Base-by-base conservation (phyloP, 1,140 invertebrate species). In the Oncopeltus fasciatus region DNA sequence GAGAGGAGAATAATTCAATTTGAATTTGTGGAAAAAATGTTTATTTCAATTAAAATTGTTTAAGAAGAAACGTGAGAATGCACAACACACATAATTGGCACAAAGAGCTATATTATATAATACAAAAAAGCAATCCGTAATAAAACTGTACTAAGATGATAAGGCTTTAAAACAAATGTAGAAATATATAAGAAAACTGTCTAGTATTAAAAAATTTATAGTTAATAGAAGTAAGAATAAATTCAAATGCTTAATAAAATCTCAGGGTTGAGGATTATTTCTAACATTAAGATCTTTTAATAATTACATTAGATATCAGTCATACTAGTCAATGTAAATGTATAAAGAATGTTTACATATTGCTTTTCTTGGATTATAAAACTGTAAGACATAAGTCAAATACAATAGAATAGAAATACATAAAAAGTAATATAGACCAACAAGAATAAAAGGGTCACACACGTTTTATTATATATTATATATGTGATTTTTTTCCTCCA, bases 21-120 rank as follows among this genome's bases (percentile, higher is more conserved):
- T n/a, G n/a, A n/a, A n/a, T n/a, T 53, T 53, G 4, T 24, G 24
- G 26, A 51, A 53, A 53, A 53, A 53, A 53, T 24, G 20, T 53
- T 53, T 53, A 53, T 53, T 53, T 53, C 24, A 53, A 53, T 53
- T 24, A 53, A 53, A 20, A 24, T 53, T 53, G 49, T 53, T 24
- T 53, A 24, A 53, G 24, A 24, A 53, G 49, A 53, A 53, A 53
- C 16, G 49, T 53, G 49, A 70, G 69, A 68, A 74, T 73, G 68
- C 24, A 43, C 24, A 60, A 63, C 62, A 63, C 63, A 57, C 58
- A 57, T 38, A 57, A 64, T 61, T 61, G 58, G 58, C 63, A 64
- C 58, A 64, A 64, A 61, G 63, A 64, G 49, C 63, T 64, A 60
- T 57, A 59, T 43, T 53, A 24, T 53, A 53, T 24, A 53, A n/a